Evolutionary conservation across 2,888 invertebrate genomes (phyloP).

Genomic region (Dromius quadrimaculatus): DNA sequence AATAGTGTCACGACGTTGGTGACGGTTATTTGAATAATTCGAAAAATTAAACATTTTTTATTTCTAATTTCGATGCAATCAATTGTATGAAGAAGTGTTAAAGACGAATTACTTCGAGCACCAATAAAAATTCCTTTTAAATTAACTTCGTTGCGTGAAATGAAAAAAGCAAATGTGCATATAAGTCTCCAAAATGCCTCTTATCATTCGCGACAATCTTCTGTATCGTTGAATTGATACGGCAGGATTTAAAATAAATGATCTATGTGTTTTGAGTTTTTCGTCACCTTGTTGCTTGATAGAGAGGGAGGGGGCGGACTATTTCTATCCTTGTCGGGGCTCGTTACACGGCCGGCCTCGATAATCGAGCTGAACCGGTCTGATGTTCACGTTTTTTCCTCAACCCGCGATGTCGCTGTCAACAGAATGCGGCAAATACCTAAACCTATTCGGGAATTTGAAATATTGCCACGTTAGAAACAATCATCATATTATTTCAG

Average conservation of each 20-base stretch:
- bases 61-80: background rate
- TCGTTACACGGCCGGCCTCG: conserved; percentile 27
- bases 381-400: conserved; percentile 26
- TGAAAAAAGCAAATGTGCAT: background rate
- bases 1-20: too few species aligned
- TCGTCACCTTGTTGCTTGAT: conserved; percentile 21
- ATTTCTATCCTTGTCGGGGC: conserved; percentile 16
- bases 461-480: conserved; percentile 30
- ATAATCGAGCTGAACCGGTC: conserved; percentile 32
- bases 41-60: background rate
- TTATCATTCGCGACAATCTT: conserved; percentile 29
- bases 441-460: conserved; percentile 20
- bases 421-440: conserved; percentile 18
- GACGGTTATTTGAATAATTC: background rate
- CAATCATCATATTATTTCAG: conserved; percentile 13
- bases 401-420: conserved; percentile 17
- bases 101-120: too few species aligned
- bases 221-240: conserved; percentile 2
- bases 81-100: background rate
- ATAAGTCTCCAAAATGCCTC: background rate
- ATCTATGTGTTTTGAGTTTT: conserved; percentile 30
- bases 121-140: conserved; percentile 20
- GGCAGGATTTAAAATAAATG: conserved; percentile 30
- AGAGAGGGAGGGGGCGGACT: background rate
- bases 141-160: conserved; percentile 2